Evolutionary conservation across 2,888 invertebrate species (phyloP), one percentile per base, ranked within the genome.

Genomic region (Netelia melanura): DNA sequence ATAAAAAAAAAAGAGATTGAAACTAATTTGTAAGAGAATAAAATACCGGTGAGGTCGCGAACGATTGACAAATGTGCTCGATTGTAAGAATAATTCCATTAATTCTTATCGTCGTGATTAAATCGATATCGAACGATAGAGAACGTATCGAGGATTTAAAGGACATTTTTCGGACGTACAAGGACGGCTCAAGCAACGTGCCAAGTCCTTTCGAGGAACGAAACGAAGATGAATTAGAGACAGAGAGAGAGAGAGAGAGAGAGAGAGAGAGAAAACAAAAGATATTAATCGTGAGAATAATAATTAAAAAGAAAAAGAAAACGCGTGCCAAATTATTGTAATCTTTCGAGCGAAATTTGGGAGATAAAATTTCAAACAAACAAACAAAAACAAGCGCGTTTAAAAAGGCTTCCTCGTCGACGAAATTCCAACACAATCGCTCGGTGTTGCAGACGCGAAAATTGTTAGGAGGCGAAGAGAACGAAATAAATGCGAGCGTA

Each of bases 141-240:
- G 21, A 17, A 21, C n/a, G 9, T 58, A 58, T n/a, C 30, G 30
- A 30, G 5, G 30, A 9, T 25, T 25, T n/a, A 61, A 62, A 21
- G 9, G 62, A 38, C 23, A 67, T 17, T 17, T 17, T 30, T 56
- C 21, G 30, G 10, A 43, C 65, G 54, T 21, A 61, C 17, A 56
- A 44, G 48, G 17, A 79, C 61, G 81, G 83, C 80, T 83, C 81
- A 78, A 86, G 83, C 83, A 62, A 65, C 86, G 86, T 86, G 83
- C 86, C 82, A 85, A 85, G 71, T 87, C 67, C 56, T 81, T 86
- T 85, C 84, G 80, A 77, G 83, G 78, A 68, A 77, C 81, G 70
- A 82, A 78, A 58, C 62, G 11, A 48, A 76, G 44, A 62, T 61
- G 48, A 23, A n/a, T 14, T 30, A 30, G 30, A 17, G 6, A 30